These are phyloP conservation scores for Falco peregrinus DNA, from an alignment of 2,797 vertebrate genomes.

Conservation along the genomic window DNA sequence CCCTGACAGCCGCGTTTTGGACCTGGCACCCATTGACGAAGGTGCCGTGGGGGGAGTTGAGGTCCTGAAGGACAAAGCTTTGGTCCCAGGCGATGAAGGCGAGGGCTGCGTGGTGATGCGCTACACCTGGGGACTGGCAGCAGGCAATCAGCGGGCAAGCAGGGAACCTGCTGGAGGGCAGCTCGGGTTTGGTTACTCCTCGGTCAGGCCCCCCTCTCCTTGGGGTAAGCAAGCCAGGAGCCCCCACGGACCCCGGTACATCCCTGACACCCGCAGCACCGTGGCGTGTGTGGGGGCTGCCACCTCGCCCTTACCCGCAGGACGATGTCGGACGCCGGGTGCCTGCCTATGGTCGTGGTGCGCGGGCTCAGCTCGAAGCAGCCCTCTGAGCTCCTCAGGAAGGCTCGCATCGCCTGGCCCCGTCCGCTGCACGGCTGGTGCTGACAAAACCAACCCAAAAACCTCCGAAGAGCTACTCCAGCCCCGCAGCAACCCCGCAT, in stretches of 20 bases:
- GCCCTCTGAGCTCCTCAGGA: conserved; percentile 72
- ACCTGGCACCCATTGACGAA: conserved; percentile 83
- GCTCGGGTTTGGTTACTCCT: too few species aligned
- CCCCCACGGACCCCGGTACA: background rate
- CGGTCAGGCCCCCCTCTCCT: background rate
- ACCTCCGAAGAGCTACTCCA: too few species aligned
- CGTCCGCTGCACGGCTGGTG: background rate
- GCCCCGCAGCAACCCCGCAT: background rate
- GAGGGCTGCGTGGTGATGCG: conserved; percentile 79
- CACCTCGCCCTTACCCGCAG: conserved; percentile 72
- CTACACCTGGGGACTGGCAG: conserved; percentile 76
- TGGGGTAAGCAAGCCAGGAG: accelerated
- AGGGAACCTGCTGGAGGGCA: background rate
- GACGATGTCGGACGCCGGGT: conserved; percentile 76
- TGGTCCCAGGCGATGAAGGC: conserved; percentile 60
- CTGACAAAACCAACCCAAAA: background rate
- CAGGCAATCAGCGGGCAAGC: background rate
- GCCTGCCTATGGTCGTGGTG: conserved; percentile 73
- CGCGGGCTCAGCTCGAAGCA: conserved; percentile 73
- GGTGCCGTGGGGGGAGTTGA: conserved; percentile 78
- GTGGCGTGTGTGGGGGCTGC: accelerated
- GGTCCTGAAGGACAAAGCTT: conserved; percentile 78
- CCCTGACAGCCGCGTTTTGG: conserved; percentile 80
- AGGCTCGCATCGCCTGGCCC: conserved; percentile 70
- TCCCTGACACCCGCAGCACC: background rate